These are phyloP conservation scores for Amorpha juglandis DNA, from an alignment of 2,888 invertebrate species.

Conservation along the genomic window DNA sequence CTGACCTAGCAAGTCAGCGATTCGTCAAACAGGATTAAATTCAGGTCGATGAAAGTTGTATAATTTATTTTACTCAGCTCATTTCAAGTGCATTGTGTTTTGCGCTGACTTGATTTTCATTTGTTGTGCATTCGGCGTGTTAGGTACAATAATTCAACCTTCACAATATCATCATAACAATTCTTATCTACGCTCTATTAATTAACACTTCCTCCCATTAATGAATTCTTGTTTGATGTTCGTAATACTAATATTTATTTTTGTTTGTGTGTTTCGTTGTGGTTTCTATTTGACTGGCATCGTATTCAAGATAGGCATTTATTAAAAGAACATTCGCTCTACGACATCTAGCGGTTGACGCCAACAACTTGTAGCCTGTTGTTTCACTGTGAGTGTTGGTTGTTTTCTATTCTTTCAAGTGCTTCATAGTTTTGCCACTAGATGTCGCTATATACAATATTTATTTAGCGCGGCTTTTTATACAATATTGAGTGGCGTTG, in stretches of 20 bases:
- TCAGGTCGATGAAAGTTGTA: conserved; percentile 15
- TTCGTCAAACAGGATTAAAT: conserved; percentile 37
- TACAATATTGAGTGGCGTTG: no score
- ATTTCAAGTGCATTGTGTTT: conserved; percentile 1
- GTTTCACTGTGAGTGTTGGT: background rate
- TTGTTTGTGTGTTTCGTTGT: background rate
- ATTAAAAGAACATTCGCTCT: background rate
- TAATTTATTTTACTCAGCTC: conserved; percentile 8
- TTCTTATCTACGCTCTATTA: conserved; percentile 15
- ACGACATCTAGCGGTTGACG: background rate
- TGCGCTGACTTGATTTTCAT: background rate
- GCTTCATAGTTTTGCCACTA: background rate
- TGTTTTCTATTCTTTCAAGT: background rate
- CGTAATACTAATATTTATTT: conserved; percentile 2
- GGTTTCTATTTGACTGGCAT: background rate
- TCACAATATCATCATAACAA: conserved; percentile 8
- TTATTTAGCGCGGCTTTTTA: background rate
- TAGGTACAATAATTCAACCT: background rate
- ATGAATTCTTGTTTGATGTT: conserved; percentile 11
- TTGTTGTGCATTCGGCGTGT: conserved; percentile 2
- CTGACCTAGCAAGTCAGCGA: conserved; percentile 51
- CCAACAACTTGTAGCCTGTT: background rate
- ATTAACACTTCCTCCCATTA: conserved; percentile 21
- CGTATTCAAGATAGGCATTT: no score
- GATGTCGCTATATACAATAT: background rate